Base-by-base conservation (phyloP, 2,113 vertebrate species). In the Rhineura floridana region DNA sequence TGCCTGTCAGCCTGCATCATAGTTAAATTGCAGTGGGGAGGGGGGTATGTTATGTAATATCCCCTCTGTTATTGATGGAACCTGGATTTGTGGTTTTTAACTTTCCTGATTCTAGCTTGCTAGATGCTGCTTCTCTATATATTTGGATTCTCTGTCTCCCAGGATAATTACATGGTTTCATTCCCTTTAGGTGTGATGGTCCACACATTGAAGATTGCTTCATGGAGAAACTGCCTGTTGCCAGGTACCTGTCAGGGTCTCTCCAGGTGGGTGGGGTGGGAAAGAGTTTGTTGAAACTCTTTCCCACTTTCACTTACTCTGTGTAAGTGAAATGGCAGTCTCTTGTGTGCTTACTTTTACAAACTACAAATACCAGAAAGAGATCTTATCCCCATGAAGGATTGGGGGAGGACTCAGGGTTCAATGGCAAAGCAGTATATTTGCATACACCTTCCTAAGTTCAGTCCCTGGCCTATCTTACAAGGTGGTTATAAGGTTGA, bases 161-260 rank as follows among this genome's bases (percentile, higher is more conserved):
- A 75, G 17, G 67, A 23, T 85, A 75, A 85, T 52, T 13, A 21
- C 36, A n/a, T 17, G 48, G 30, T 89, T 84, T 46, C 72, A 1
- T 89, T 85, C 5, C 13, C 25, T 77, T 8, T 52, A 88, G 87
- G 70, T 88, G 87, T 42, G 23, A 39, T 25, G 87, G 87, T 23
- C 87, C 87, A 69, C 33, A 28, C 17, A 50, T 83, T 88, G 87
- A n/a, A 83, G 46, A 88, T 42, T 88, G 87, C 59, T 65, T 88
- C 59, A 25, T 52, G 46, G 72, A 77, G 52, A 55, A 42, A 52
- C 15, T 76, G n/a, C 72, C 44, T 52, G 72, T 42, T 65, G 3
- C 15, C 72, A 83, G 87, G 87, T 88, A 88, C 2, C 30, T 83
- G 10, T 73, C 28, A 77, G 25, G 25, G 63, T 73, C 69, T 42